These are phyloP conservation scores for Panagrolaimus sp. DNA, from an alignment of 1,140 invertebrate species.

Conservation along the genomic window DNA sequence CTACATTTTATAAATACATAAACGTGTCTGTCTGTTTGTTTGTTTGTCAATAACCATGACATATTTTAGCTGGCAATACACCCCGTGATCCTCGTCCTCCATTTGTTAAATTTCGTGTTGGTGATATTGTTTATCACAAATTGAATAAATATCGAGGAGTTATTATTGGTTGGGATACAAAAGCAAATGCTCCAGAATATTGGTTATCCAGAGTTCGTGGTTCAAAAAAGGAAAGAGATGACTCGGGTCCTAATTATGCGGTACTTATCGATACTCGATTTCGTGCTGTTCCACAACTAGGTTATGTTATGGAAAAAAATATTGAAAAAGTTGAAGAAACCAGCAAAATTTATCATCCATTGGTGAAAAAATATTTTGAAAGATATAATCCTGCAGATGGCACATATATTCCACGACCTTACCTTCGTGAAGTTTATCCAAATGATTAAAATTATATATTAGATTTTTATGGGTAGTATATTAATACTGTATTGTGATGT, in stretches of 20 bases:
- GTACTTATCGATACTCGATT: constrained; percentile 60
- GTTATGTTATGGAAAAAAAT: constrained; percentile 61
- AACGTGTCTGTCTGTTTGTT: not conserved
- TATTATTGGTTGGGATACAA: constrained; percentile 64
- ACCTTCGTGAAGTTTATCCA: constrained; percentile 21
- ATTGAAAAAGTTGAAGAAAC: constrained; percentile 54
- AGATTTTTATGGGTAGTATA: not conserved
- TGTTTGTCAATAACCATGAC: not conserved
- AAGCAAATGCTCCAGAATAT: constrained; percentile 53
- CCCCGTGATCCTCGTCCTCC: constrained; percentile 20
- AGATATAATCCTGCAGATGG: constrained; percentile 15
- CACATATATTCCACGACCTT: constrained; percentile 16
- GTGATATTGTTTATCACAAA: constrained; percentile 64
- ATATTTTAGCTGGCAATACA: not conserved
- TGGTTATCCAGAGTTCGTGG: constrained; percentile 50
- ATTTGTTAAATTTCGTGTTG: constrained; percentile 50
- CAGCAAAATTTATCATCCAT: constrained; percentile 45
- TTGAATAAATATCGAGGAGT: constrained; percentile 63
- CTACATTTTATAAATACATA: not conserved
- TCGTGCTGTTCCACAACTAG: constrained; percentile 53
- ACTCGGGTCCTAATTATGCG: constrained; percentile 58
- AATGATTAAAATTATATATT: not conserved
- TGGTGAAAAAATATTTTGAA: constrained; percentile 24
- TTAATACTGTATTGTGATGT: not conserved
- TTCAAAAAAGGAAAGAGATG: not conserved